Conservation (phyloP, 2,797 vertebrate genomes). For the Podarcis lilfordi region DNA sequence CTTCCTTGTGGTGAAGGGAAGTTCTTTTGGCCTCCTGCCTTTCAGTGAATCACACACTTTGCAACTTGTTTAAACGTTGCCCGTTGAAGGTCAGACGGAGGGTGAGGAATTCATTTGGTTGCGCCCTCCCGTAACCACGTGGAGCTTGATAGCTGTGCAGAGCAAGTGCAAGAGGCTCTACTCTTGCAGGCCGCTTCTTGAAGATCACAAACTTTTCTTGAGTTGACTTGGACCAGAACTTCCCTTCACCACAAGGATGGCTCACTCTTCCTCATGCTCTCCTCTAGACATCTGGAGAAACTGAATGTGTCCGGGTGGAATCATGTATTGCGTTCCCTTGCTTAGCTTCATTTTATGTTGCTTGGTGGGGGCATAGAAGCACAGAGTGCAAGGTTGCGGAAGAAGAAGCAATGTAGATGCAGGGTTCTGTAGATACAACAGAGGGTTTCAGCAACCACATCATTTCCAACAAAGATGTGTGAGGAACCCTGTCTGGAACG, state of each 20-base stretch:
- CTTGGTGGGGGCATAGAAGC: too few species aligned
- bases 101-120: not conserved
- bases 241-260: not conserved
- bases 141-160: not conserved
- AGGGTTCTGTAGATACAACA: too few species aligned
- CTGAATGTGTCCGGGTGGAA: too few species aligned
- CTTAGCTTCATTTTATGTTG: too few species aligned
- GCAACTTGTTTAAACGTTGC: not conserved
- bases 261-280: not conserved
- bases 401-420: too few species aligned
- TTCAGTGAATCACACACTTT: conserved; percentile 10
- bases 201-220: not conserved
- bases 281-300: too few species aligned
- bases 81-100: conserved; percentile 3
- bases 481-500: too few species aligned
- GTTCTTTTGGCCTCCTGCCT: not conserved
- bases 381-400: too few species aligned
- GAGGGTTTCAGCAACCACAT: too few species aligned
- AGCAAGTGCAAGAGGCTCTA: rapidly evolving
- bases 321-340: too few species aligned
- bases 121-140: not conserved
- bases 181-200: not conserved
- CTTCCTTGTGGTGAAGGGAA: not conserved
- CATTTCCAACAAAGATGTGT: too few species aligned
- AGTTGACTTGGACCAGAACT: not conserved